phyloP scores from a whole-genome alignment of 2,113 vertebrate genomes.

The Centropus unirufus region DNA sequence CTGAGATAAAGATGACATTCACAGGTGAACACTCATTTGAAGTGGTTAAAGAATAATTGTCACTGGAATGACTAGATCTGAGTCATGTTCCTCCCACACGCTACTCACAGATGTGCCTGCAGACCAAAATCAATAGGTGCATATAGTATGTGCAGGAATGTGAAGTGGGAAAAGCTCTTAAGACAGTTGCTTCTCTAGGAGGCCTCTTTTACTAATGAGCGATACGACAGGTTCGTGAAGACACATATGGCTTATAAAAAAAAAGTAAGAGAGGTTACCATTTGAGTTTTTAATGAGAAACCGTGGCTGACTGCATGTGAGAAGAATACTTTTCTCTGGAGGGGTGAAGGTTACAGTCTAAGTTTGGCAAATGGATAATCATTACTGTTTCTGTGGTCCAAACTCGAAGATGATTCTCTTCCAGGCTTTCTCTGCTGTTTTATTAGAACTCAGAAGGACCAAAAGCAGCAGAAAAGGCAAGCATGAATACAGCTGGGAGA shows the following conservation, averaged over 20 bases:
- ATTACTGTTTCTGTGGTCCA: not conserved
- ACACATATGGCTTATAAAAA: not conserved
- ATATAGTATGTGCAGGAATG: not conserved
- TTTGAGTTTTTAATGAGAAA: not conserved
- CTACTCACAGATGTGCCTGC: not conserved
- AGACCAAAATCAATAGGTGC: not conserved
- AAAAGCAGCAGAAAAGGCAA: not conserved
- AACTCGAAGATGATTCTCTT: not conserved
- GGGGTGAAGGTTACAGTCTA: not conserved
- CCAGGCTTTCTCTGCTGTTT: not conserved
- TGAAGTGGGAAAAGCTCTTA: not conserved
- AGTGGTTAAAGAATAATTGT: slow-evolving; percentile 12
- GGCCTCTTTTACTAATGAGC: not conserved
- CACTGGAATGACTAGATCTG: slow-evolving; percentile 20
- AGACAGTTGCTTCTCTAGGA: not conserved
- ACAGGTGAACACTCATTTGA: slow-evolving; percentile 27
- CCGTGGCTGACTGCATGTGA: not conserved
- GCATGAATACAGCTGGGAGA: not conserved
- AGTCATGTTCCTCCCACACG: slow-evolving; percentile 33
- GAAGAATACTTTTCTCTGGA: not conserved
- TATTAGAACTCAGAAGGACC: not conserved
- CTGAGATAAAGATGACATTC: not conserved
- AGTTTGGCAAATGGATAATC: not conserved
- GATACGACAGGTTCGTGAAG: not conserved
- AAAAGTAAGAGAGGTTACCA: not conserved